Evolutionary conservation across 2,797 vertebrate genomes (phyloP), one percentile per base, ranked within the genome.

Genomic region (Tokudaia muenninki): DNA sequence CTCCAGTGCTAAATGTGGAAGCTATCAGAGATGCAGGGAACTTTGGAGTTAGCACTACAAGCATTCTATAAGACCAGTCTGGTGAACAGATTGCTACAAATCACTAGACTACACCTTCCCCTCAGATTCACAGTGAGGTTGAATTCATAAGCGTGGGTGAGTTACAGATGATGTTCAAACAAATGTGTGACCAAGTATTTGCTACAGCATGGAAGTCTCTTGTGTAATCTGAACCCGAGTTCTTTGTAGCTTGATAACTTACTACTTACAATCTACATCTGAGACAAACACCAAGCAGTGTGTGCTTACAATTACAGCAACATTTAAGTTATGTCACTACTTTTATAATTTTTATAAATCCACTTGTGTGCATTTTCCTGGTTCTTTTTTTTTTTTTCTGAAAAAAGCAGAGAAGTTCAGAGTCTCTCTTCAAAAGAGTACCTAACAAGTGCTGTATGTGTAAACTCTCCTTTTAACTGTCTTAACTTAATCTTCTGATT

Each of bases 401-500:
- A 93, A 50, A 44, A 61, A 80, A 80, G 41, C 84, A 90, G 22
- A 92, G 72, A 34, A 67, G 44, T 61, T 95, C 90, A 78, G 8
- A 59, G 70, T 78, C 57, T 22, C 61, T 75, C n/a, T 79, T 17
- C 6, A 63, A 77, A 81, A 72, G 24, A 44, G 14, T 93, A 47
- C 91, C 91, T 44, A 92, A 44, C 4, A 47, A 8, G 3, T 72
- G 4, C 52, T 74, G 10, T 21, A 1, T 3, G 31, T 83, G 29
- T 26, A 19, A 91, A 63, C 63, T 31, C 44, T 91, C 21, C 83
- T 87, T 87, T 87, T 65, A 95, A 92, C 8, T 59, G 41, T 29
- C 77, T 92, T 87, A 52, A 63, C 57, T 90, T 93, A 78, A 52
- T 82, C 9, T 0, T 79, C 90, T 55, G 72, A 93, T 93, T 94